A percentile compares a stretch with the other conserved stretches of the same genome.
Evolutionary conservation across 2,888 invertebrate genomes (phyloP).

Genomic region (Apodemia mormo): DNA sequence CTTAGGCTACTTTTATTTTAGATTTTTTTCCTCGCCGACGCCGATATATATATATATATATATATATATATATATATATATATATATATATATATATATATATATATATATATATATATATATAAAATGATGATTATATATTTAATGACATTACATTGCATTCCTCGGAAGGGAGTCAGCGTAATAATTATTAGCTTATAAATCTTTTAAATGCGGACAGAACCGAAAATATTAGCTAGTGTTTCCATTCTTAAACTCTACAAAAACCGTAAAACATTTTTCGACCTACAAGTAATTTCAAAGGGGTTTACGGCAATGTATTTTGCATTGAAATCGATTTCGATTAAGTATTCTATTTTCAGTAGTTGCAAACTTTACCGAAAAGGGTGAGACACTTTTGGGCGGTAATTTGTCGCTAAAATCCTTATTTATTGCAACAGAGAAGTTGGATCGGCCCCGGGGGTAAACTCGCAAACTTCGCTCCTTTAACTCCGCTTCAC

Average conservation of each 20-base stretch:
- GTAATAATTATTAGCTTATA: background rate
- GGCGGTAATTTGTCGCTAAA: slow-evolving; percentile 80
- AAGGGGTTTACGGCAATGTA: slow-evolving; percentile 10
- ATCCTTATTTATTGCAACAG: slow-evolving; percentile 80
- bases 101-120: too few species aligned
- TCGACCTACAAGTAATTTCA: background rate
- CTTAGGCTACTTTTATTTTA: too few species aligned
- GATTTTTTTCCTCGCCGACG: too few species aligned
- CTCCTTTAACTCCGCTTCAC: slow-evolving; percentile 76
- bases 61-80: too few species aligned
- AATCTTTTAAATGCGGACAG: too few species aligned
- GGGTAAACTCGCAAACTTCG: slow-evolving; percentile 74
- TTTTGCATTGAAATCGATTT: slow-evolving; percentile 27
- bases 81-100: too few species aligned
- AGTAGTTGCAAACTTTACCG: slow-evolving; percentile 65
- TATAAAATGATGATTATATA: too few species aligned
- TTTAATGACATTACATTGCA: too few species aligned
- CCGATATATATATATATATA: too few species aligned
- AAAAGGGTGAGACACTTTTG: slow-evolving; percentile 73
- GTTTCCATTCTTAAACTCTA: background rate
- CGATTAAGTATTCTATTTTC: slow-evolving; percentile 51
- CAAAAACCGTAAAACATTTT: background rate
- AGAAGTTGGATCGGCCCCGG: slow-evolving; percentile 75
- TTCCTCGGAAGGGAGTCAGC: too few species aligned
- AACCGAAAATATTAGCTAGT: too few species aligned